Percentiles rank a stretch among this genome's conserved stretches.
Evolutionary conservation across 2,888 invertebrate species (phyloP).

Genomic region (Girardia tigrina): DNA sequence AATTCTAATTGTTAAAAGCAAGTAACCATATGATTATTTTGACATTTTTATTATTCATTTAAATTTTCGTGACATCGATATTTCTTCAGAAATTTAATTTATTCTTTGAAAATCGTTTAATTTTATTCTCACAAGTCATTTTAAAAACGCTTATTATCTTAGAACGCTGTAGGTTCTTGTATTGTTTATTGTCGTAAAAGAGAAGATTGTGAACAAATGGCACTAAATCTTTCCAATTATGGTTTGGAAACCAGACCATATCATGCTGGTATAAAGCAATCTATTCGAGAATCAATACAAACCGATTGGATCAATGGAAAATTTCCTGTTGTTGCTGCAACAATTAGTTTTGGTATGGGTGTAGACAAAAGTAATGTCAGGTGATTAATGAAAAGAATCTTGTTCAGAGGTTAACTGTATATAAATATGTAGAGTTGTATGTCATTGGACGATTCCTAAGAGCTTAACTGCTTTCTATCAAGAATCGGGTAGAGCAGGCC

Average conservation of each 20-base stretch:
- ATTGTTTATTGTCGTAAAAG: conserved; percentile 88
- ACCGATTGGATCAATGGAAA: conserved; percentile 79
- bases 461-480: conserved; percentile 88
- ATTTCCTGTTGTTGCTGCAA: conserved; percentile 78
- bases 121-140: background rate
- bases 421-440: conserved; percentile 62
- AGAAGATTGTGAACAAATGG: conserved; percentile 73
- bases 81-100: background rate
- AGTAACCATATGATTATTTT: too few relatives aligned
- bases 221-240: conserved; percentile 59
- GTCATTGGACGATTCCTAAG: conserved; percentile 88
- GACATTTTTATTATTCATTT: too few relatives aligned
- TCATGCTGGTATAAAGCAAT: conserved; percentile 64
- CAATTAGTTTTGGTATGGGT: conserved; percentile 97
- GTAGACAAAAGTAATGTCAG: conserved; percentile 85
- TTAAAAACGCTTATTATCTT: background rate
- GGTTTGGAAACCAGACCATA: conserved; percentile 65
- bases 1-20: too few relatives aligned
- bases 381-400: conserved; percentile 47
- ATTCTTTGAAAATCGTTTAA: background rate
- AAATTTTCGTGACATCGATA: too few relatives aligned
- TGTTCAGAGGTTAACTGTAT: background rate
- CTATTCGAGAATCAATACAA: conserved; percentile 65
- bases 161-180: conserved; percentile 57
- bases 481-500: conserved; percentile 85